Evolutionary conservation across 2,888 invertebrate species (phyloP).

Genomic region (Eupithecia dodoneata): DNA sequence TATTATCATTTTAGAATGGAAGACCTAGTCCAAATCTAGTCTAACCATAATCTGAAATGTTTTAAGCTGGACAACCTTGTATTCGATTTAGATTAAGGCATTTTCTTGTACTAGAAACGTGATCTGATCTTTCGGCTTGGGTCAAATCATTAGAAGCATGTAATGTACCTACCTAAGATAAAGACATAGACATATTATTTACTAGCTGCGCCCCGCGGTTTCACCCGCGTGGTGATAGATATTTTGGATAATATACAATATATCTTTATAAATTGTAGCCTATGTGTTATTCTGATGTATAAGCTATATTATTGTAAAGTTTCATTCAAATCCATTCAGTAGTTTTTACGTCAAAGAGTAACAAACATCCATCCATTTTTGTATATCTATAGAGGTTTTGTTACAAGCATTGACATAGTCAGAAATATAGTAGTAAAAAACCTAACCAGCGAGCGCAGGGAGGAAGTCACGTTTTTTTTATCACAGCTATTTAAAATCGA

Average conservation of each 20-base stretch:
- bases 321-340: too few relatives aligned
- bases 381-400: too few relatives aligned
- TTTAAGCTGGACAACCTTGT: conserved; percentile 36
- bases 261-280: too few relatives aligned
- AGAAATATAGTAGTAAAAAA: not conserved
- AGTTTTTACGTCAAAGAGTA: too few relatives aligned
- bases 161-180: not conserved
- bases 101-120: not conserved
- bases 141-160: not conserved
- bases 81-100: conserved; percentile 1
- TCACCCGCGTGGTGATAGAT: too few relatives aligned
- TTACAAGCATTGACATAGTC: not conserved
- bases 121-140: not conserved
- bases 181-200: too few relatives aligned
- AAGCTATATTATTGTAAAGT: too few relatives aligned
- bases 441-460: not conserved
- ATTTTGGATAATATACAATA: too few relatives aligned
- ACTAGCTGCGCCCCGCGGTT: too few relatives aligned
- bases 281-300: too few relatives aligned
- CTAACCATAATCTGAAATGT: not conserved
- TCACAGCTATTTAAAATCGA: too few relatives aligned
- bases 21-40: not conserved
- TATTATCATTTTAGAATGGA: conserved; percentile 1
- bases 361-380: too few relatives aligned
- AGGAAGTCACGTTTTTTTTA: not conserved